Evolutionary conservation across 2,888 invertebrate species (phyloP), one percentile per base, ranked within the genome.

Genomic region (Brenthis daphne): DNA sequence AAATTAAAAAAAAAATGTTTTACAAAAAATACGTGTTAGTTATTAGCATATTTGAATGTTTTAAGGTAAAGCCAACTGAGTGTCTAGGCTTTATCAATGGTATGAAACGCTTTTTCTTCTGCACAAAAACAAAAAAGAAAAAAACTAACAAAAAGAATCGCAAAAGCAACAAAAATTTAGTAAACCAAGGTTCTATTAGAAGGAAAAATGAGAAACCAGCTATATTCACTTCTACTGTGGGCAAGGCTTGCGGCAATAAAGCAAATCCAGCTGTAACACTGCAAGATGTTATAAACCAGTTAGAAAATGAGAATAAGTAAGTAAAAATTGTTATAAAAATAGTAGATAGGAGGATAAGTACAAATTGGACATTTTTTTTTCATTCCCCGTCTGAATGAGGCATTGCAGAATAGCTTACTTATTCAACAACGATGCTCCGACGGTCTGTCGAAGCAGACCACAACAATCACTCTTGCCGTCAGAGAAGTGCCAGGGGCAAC

Each of bases 261-360:
- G 82, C 87, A 0, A 89, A 94, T 73, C 95, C 95, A 0, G 90
- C 94, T 20, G 85, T 89, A 20, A 94, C 96, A 79, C 82, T 96
- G 58, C 95, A 96, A 77, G 94, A 95, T 78, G 95, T 96, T 74
- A 96, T 96, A 63, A 92, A 89, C 70, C 95, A 96, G 77, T 85
- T 97, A 72, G 96, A 96, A 85, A 91, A 94, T 55, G 95, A 95
- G 81, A 95, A 95, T 76, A 93, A 89, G 93, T 93, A 57, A 83
- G 88, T 76, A 50, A 50, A 29, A 51, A n/a, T 43, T 2, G 6
- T 43, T 43, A 43, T 3, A 4, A 29, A 4, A 4, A 29, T 4
- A 29, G 4, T n/a, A n/a, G 4, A 29, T 5, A 29, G 29, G 29
- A 20, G 20, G 20, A 20, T 1, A 20, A 20, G 20, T 20, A 20